Evolutionary conservation across 2,888 invertebrate genomes (phyloP).

Genomic region (Anthoptus insignis): DNA sequence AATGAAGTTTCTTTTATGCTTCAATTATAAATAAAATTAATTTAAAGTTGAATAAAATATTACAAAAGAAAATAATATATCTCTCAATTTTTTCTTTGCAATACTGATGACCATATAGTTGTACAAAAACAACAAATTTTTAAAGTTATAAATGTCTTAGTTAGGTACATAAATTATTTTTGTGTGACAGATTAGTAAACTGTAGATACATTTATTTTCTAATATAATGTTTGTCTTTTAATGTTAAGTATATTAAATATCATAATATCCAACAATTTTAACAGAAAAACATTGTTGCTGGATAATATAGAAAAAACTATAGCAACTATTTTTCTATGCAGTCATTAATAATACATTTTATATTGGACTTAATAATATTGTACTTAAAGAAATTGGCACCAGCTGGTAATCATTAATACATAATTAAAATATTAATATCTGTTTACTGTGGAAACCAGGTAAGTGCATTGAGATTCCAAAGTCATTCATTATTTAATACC

Average conservation of each 20-base stretch:
- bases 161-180: too few species aligned
- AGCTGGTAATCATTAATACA: slow-evolving; percentile 64
- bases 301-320: background rate
- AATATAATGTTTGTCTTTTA: too few species aligned
- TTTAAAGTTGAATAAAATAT: too few species aligned
- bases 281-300: background rate
- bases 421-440: slow-evolving; percentile 40
- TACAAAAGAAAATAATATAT: too few species aligned
- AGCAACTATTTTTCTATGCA: slow-evolving; percentile 9
- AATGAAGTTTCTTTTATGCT: background rate
- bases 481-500: background rate
- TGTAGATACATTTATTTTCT: too few species aligned
- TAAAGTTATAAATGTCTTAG: too few species aligned
- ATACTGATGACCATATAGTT: too few species aligned
- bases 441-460: slow-evolving; percentile 27
- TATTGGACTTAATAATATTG: slow-evolving; percentile 45
- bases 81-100: too few species aligned
- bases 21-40: too few species aligned
- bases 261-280: background rate
- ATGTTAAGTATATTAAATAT: too few species aligned
- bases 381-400: slow-evolving; percentile 73
- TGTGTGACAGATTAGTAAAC: too few species aligned
- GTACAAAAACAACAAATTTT: too few species aligned
- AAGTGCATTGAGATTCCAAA: slow-evolving; percentile 32
- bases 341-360: slow-evolving; percentile 14